Conservation (phyloP, 2,113 vertebrate species). For the Notechis scutatus region DNA sequence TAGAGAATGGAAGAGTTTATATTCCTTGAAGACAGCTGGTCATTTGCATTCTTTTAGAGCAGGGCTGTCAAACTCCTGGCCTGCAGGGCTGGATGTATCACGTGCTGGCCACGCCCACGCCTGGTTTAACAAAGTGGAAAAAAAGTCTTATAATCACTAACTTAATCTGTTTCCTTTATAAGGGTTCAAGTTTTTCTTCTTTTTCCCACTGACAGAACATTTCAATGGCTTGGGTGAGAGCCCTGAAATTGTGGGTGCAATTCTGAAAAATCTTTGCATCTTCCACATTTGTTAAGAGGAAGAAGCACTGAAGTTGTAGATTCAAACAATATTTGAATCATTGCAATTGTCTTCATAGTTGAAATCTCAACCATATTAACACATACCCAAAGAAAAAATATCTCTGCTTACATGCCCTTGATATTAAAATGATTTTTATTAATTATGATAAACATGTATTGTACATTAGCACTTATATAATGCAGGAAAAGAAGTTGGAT, state of each 20-base stretch:
- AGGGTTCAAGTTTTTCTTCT: neutral
- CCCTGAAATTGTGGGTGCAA: neutral
- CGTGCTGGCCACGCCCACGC: too few species aligned
- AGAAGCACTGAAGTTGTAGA: neutral
- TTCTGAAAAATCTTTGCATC: neutral
- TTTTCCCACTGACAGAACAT: constrained; percentile 38
- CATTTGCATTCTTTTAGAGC: too few species aligned
- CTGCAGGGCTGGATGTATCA: too few species aligned
- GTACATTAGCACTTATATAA: neutral
- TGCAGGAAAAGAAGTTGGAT: neutral
- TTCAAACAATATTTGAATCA: neutral
- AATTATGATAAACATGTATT: neutral
- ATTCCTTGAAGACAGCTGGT: too few species aligned
- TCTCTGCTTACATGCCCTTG: neutral
- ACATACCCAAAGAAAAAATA: neutral
- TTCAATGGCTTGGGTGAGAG: constrained; percentile 40
- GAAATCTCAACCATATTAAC: neutral
- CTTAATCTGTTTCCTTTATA: constrained; percentile 34
- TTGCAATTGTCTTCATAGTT: neutral
- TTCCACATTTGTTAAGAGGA: neutral
- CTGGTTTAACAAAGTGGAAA: too few species aligned
- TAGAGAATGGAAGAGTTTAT: too few species aligned
- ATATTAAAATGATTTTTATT: neutral
- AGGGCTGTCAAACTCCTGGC: too few species aligned
- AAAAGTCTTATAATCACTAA: neutral